These are phyloP conservation scores for Pseudoatta argentina DNA, from an alignment of 1,140 invertebrate species.

Conservation along the genomic window DNA sequence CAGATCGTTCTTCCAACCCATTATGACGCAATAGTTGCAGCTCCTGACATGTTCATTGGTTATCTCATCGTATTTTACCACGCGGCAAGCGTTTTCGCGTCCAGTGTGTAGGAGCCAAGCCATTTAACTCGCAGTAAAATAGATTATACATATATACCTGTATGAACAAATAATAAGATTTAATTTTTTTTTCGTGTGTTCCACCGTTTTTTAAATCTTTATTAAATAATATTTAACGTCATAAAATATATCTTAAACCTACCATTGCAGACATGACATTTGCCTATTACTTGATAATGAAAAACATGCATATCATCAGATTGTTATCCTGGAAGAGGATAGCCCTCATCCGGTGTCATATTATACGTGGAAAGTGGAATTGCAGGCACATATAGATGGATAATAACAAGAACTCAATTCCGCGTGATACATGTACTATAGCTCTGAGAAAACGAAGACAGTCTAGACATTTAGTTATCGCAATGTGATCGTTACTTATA, in stretches of 20 bases:
- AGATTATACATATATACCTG: not conserved
- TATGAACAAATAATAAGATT: constrained; percentile 6
- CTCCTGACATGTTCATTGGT: no score
- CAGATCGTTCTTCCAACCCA: no score
- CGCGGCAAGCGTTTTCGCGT: no score
- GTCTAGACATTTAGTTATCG: constrained; percentile 53
- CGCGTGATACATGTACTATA: not conserved
- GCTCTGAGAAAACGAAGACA: constrained; percentile 47
- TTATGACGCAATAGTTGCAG: no score
- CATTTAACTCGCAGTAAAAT: not conserved
- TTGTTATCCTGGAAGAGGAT: not conserved
- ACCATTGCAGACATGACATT: not conserved
- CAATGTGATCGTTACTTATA: constrained; percentile 73
- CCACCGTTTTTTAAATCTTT: not conserved
- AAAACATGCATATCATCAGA: constrained; percentile 42
- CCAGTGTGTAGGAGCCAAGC: no score
- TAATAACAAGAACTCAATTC: not conserved
- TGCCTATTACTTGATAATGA: not conserved
- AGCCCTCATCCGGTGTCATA: constrained; percentile 14
- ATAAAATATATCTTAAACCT: not conserved
- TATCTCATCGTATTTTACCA: no score
- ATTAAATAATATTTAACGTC: constrained; percentile 3
- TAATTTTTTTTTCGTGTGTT: not conserved
- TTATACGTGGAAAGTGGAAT: constrained; percentile 3
- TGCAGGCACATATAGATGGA: not conserved